Evolutionary conservation across 2,888 invertebrate genomes (phyloP), one percentile per base, ranked within the genome.

Genomic region (Acanthosepion esculentum): DNA sequence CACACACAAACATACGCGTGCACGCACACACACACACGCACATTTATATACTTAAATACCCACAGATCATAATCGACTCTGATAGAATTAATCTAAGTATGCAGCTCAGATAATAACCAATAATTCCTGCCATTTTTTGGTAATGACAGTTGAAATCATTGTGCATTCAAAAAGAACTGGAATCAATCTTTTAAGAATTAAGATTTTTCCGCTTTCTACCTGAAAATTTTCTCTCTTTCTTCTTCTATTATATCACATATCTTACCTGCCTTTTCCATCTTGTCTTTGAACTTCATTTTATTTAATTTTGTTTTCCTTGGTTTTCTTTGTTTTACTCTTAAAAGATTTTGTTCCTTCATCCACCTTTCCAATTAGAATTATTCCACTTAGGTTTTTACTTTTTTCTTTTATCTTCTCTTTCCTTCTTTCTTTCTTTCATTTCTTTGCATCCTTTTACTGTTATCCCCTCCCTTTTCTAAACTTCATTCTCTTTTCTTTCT

Each of bases 381-480:
- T 33, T 18, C 8, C 20, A 18, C 33, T 91, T 33, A 0, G 5
- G 6, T 91, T 20, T 91, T n/a, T 91, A 15, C 7, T 29, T n/a
- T n/a, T 91, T 26, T 91, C 20, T 33, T 7, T 91, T 33, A 7
- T 26, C n/a, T 91, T n/a, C 20, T 4, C n/a, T 91, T 26, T 48
- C 48, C 91, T n/a, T n/a, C n/a, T 33, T 48, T 94, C n/a, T 94
- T n/a, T n/a, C n/a, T 33, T 48, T 94, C n/a, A 29, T 48, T 78
- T 23, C 55, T n/a, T 94, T 29, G 4, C 33, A 59, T 20, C 53
- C 41, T 92, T 26, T 92, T 48, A 29, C 41, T 91, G 91, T n/a
- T 59, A 23, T 94, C 53, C 48, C 59, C 33, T 12, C 50, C 48
- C 53, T 41, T 41, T 92, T 53, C 41, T 92, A 33, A 92, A 10